Conservation (phyloP, 2,888 invertebrate species). For the Frankliniella fusca region DNA sequence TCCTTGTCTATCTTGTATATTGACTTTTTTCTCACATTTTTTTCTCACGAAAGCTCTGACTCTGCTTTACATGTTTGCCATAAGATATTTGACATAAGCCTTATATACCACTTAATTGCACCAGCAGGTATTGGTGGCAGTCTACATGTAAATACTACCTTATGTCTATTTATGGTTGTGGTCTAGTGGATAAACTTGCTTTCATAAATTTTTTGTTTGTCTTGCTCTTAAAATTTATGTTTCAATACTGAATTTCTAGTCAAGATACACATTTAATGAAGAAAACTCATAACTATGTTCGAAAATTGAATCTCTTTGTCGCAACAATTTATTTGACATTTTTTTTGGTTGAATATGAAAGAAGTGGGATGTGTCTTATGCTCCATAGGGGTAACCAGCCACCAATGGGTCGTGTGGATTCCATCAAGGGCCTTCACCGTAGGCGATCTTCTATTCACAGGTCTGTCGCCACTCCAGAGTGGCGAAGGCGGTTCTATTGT, state of each 20-base stretch:
- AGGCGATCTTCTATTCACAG: conserved; percentile 9
- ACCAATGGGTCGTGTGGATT: conserved; percentile 10
- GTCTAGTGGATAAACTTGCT: not conserved
- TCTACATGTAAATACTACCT: not conserved
- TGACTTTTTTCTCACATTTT: not conserved
- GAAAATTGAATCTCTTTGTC: not conserved
- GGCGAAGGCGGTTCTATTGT: not conserved
- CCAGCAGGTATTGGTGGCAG: not conserved
- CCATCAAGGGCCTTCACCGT: conserved; percentile 12
- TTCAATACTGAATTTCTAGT: not conserved
- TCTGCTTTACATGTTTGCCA: not conserved
- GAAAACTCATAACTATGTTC: not conserved
- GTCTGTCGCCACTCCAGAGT: conserved; percentile 14
- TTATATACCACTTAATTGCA: not conserved
- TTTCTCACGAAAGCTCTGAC: no score
- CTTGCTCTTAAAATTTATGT: not conserved
- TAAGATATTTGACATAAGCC: not conserved
- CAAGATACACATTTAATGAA: not conserved
- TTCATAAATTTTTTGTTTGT: not conserved
- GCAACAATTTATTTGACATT: not conserved
- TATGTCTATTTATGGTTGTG: not conserved
- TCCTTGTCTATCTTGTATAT: not conserved
- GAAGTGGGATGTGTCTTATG: not conserved
- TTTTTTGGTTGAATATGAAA: not conserved
- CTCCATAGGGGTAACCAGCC: conserved; percentile 24